A percentile compares a stretch with the other conserved stretches of the same genome.
Evolutionary conservation across 2,888 invertebrate genomes (phyloP).

Genomic region (Piscicola geometra): DNA sequence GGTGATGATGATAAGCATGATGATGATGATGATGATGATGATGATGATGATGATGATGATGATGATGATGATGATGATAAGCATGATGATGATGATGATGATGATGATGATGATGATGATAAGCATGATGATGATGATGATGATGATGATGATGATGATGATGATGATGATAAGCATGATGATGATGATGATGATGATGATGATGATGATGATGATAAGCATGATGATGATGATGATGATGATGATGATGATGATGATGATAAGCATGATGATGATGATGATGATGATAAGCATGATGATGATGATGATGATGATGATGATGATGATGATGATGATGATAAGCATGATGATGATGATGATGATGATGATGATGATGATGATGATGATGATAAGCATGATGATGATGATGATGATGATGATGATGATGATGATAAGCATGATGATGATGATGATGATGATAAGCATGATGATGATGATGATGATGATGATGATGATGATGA

Average conservation of each 20-base stretch:
- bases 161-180: constrained; percentile 13
- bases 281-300: constrained; percentile 25
- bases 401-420: background rate
- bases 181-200: constrained; percentile 16
- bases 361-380: constrained; percentile 31
- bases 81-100: background rate
- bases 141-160: constrained; percentile 30
- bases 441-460: too few species aligned
- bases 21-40: constrained; percentile 29
- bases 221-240: constrained; percentile 1
- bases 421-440: too few species aligned
- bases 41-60: constrained; percentile 30
- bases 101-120: constrained; percentile 21
- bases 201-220: constrained; percentile 18
- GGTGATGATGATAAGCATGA: constrained; percentile 12
- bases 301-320: constrained; percentile 32
- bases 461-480: too few species aligned
- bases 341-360: background rate
- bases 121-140: constrained; percentile 30
- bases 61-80: constrained; percentile 26
- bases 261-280: background rate
- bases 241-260: constrained; percentile 28
- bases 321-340: constrained; percentile 25
- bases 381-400: constrained; percentile 7
- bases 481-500: too few species aligned